phyloP scores from a whole-genome alignment of 1,140 invertebrate species.

The Drosophila melanica region DNA sequence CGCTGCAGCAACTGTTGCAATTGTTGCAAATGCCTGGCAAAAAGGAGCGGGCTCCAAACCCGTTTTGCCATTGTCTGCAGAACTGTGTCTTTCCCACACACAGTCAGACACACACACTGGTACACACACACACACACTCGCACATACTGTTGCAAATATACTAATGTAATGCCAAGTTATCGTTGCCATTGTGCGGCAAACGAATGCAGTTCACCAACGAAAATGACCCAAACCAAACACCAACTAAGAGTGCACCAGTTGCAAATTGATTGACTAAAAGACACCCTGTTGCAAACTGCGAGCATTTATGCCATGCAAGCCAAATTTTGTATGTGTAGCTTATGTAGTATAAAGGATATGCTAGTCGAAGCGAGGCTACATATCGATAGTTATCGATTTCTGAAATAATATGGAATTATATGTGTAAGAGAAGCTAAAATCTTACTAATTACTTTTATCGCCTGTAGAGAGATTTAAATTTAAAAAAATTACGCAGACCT shows the following conservation, averaged over 20 bases:
- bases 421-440: too few relatives aligned
- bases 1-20: constrained; percentile 63
- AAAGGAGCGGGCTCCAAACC: constrained; percentile 66
- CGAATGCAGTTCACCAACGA: constrained; percentile 74
- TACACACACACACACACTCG: constrained; percentile 5
- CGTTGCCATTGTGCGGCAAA: constrained; percentile 74
- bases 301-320: too few relatives aligned
- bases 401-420: too few relatives aligned
- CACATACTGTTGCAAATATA: constrained; percentile 40
- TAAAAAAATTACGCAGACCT: too few relatives aligned
- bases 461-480: too few relatives aligned
- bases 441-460: too few relatives aligned
- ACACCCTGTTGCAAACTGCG: not conserved
- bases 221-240: constrained; percentile 65
- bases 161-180: constrained; percentile 81
- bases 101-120: constrained; percentile 16
- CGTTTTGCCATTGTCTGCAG: constrained; percentile 69
- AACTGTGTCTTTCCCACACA: constrained; percentile 71
- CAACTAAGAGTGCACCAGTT: constrained; percentile 16
- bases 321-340: too few relatives aligned
- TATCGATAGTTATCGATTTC: too few relatives aligned
- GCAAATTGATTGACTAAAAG: not conserved
- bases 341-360: too few relatives aligned
- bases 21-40: constrained; percentile 64
- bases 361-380: too few relatives aligned